A percentile compares a stretch with the other conserved stretches of the same genome.
These are phyloP conservation scores for Ptychodera flava DNA, from an alignment of 35 echinoderm and acorn worm genomes.

Conservation along the genomic window DNA sequence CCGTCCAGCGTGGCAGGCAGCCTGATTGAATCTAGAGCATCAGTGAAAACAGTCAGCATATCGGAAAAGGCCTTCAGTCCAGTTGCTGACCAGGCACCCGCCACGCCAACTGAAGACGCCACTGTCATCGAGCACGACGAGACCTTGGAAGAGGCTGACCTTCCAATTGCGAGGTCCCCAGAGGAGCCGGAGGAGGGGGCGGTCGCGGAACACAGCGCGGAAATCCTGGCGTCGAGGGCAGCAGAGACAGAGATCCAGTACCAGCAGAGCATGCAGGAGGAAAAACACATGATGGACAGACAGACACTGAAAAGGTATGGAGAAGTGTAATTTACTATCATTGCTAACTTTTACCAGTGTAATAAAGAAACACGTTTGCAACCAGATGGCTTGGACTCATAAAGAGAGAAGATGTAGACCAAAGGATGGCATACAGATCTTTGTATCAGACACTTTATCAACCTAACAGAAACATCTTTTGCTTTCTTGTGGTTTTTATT, in stretches of 20 bases:
- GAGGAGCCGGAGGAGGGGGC: background rate
- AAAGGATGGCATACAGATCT: too few relatives aligned
- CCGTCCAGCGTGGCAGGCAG: background rate
- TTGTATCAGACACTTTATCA: too few relatives aligned
- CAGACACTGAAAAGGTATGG: conserved; percentile 76
- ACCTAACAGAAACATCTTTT: too few relatives aligned
- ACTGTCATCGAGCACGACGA: conserved; percentile 3
- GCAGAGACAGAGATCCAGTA: conserved; percentile 81
- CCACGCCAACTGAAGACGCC: conserved; percentile 15
- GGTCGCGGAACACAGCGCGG: background rate
- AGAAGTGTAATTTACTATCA: too few relatives aligned
- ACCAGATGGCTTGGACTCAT: too few relatives aligned
- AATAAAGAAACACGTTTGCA: too few relatives aligned
- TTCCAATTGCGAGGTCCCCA: conserved; percentile 13
- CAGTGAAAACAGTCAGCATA: background rate
- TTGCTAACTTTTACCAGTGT: too few relatives aligned
- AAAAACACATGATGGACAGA: conserved; percentile 59
- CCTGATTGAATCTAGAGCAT: background rate
- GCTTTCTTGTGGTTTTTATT: too few relatives aligned
- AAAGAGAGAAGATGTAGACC: too few relatives aligned
- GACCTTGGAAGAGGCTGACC: background rate
- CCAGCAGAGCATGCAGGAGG: conserved; percentile 82
- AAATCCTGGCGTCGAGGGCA: conserved; percentile 20
- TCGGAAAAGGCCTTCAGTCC: background rate
- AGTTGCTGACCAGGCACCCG: conserved; percentile 7